Base-by-base conservation (phyloP, 2,797 vertebrate species). In the Alcedo quadribrachys region DNA sequence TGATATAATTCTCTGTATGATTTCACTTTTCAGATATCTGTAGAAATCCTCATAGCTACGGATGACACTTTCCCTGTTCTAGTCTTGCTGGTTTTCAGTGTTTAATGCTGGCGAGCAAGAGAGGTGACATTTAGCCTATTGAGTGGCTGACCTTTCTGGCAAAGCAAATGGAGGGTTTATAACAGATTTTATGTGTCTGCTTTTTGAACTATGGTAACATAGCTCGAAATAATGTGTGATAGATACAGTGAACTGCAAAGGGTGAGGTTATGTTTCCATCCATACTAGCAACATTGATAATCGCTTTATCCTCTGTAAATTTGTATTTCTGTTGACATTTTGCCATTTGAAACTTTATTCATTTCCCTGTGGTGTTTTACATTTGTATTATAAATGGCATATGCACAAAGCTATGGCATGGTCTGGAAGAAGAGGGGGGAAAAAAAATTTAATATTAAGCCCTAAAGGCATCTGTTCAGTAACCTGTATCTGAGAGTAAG, bases 401-500 rank as follows among this genome's bases (percentile, higher is more conserved):
- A 55, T 54, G 68, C 82, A 78, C 51, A 87, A 85, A 87, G 30
- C 58, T 75, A 57, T 70, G 63, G 67, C 40, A 5, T 70, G 28
- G 18, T 82, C 79, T 81, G 78, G 50, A 93, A 79, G 48, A 67
- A 45, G 24, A 66, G 10, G 7, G 11, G 1, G 3, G 2, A 2
- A 27, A 51, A 69, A 74, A 54, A 46, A 40, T 53, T 11, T 79
- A 81, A 92, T 96, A 91, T 76, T 93, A 89, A 94, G 46, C 78
- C 87, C 68, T 75, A 61, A 79, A 87, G 76, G 94, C 91, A 89
- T 95, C 92, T 96, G 82, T 90, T 97, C 91, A 81, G 77, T 95
- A 94, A 96, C 92, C 93, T 95, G 87, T 95, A 61, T 87, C 60
- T 96, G 87, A 85, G n/a, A 91, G 50, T 57, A 82, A 95, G 69